Base-by-base conservation (phyloP, 2,113 vertebrate genomes). In the Orientallactaga bullata region DNA sequence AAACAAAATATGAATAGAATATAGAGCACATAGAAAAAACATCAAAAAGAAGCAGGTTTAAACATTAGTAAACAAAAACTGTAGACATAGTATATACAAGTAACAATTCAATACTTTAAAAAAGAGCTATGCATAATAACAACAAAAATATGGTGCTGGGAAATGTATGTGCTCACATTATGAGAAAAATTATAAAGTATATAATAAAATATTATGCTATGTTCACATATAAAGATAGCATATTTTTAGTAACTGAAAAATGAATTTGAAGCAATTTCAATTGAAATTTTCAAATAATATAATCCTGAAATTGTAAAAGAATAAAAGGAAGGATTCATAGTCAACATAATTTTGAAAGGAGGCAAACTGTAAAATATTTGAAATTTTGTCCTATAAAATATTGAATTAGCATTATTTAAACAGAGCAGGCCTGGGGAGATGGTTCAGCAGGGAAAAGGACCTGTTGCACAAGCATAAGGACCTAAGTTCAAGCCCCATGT, bases 1-100 rank as follows among this genome's bases (percentile, higher is more conserved):
- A 61, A 21, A 71, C 55, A 82, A 93, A 93, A 82, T 82, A 69
- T 12, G 81, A 81, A 28, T 60, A n/a, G 2, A 86, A 55, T 58
- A 6, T 35, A 83, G 23, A 76, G 24, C 20, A 95, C 74, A 92
- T 63, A 74, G 42, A 3, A 30, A 11, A 63, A 80, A 63, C 2
- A 80, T 93, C 69, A 65, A 42, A 84, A 85, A 63, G 12, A 28
- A 71, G 7, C 10, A 85, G 6, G 7, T 35, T 74, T 78, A 61
- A 86, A 77, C 17, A 82, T 82, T 39, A 74, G 18, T 39, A 79
- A 69, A 73, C 13, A 55, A 85, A 88, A 66, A 66, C 5, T 47
- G 79, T 9, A 28, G 28, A n/a, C 17, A 47, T 74, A 26, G 28
- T 51, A 74, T 61, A 69, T 23, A 32, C 1, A 81, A 80, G 5